Base-by-base conservation (phyloP, 2,888 invertebrate species). In the Cistogaster globosa region DNA sequence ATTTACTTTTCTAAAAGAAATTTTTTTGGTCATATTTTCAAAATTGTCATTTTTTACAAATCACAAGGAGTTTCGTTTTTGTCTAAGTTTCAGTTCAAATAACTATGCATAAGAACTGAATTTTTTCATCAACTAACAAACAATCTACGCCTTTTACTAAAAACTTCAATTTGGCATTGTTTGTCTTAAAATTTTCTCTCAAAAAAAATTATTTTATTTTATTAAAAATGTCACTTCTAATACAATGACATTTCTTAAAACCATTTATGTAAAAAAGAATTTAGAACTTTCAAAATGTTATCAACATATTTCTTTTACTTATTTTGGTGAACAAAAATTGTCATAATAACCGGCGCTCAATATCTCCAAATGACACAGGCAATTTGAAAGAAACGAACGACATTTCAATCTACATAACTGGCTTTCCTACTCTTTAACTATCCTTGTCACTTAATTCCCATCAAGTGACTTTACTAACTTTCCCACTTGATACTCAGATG, bases 391-490 rank as follows among this genome's bases (percentile, higher is more conserved):
- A 16, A 32, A 42, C 12, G 53, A 22, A 32, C 9, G 85, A 85
- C 85, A 82, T 82, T 85, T 85, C 82, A 85, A 85, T 85, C 85
- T 85, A 71, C 75, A 82, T 85, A 77, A 71, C 85, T 69, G 82
- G 74, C 81, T 48, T 60, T 48, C 51, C 57, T 22, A 26, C 32
- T 8, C 1, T n/a, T 8, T 51, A 26, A 32, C 57, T 14, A 32
- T 69, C 53, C 32, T 38, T 36, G 14, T n/a, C 20, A 16, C n/a
- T n/a, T 48, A 42, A 53, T 72, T 51, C 63, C 51, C 80, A 76
- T 76, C 71, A 67, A 26, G 67, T 18, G n/a, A 53, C 22, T 38
- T 14, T 32, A 26, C 6, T 42, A 38, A 62, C 68, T 67, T 76
- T 71, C 62, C 80, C 75, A 74, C 72, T 84, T 76, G 71, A 38